Percentiles rank a stretch among this genome's conserved stretches.
These are phyloP conservation scores for Glomeris maerens DNA, from an alignment of 1,140 invertebrate species.

Conservation along the genomic window DNA sequence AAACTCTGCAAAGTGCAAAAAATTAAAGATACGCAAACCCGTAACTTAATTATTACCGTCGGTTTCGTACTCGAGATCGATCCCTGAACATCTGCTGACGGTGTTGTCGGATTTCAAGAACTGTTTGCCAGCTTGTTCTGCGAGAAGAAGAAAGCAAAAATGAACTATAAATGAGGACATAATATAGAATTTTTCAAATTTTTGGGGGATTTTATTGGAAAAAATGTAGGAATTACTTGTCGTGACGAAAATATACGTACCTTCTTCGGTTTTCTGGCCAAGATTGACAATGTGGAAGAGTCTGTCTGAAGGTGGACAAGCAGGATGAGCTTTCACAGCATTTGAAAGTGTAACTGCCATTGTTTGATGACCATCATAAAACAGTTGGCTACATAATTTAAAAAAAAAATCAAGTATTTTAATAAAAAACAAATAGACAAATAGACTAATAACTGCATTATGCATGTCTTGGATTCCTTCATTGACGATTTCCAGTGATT, in stretches of 20 bases:
- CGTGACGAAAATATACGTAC: constrained; percentile 20
- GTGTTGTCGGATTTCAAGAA: constrained; percentile 5
- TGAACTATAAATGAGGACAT: neutral
- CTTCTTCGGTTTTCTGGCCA: constrained; percentile 76
- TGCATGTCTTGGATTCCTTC: too few relatives aligned
- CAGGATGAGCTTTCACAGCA: constrained; percentile 68
- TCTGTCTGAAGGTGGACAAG: constrained; percentile 88
- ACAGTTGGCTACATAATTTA: constrained; percentile 62
- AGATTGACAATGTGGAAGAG: constrained; percentile 68
- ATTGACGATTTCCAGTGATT: too few relatives aligned
- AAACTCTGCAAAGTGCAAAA: too few relatives aligned
- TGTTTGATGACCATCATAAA: constrained; percentile 84
- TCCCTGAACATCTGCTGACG: constrained; percentile 42
- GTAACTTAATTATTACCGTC: too few relatives aligned
- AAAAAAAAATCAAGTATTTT: too few relatives aligned
- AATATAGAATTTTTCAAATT: too few relatives aligned
- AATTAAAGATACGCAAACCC: constrained; percentile 6
- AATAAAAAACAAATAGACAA: too few relatives aligned
- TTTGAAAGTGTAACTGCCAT: constrained; percentile 68
- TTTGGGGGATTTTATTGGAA: constrained; percentile 1
- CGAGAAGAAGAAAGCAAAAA: neutral
- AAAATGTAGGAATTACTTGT: neutral
- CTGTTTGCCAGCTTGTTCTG: constrained; percentile 4
- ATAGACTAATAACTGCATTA: too few relatives aligned
- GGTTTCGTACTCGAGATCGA: constrained; percentile 83